phyloP scores from a whole-genome alignment of 2,888 invertebrate species.

The Trachelus tabidus region DNA sequence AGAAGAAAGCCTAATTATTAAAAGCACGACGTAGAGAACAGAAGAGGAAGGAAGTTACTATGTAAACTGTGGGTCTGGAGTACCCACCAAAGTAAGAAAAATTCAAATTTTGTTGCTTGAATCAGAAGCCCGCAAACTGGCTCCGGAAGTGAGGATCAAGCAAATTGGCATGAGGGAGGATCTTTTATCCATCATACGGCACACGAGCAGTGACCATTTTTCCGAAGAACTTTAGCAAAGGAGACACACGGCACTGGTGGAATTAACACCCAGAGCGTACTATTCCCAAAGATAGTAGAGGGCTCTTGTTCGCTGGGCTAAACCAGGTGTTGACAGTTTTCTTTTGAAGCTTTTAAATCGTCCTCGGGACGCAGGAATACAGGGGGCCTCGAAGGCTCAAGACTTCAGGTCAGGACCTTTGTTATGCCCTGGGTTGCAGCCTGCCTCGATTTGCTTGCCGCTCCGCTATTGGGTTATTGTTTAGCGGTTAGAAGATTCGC shows the following conservation, averaged over 20 bases:
- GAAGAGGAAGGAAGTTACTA: constrained; percentile 14
- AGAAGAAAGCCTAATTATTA: not conserved
- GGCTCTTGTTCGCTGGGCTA: constrained; percentile 16
- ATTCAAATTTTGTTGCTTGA: constrained; percentile 8
- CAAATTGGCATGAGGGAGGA: constrained; percentile 82
- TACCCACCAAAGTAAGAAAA: not conserved
- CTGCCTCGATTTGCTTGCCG: constrained; percentile 54
- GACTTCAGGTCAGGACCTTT: not conserved
- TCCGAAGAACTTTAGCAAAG: constrained; percentile 71
- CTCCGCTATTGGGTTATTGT: constrained; percentile 56
- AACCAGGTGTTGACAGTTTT: not conserved
- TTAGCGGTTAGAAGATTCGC: constrained; percentile 53
- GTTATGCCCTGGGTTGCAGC: constrained; percentile 62
- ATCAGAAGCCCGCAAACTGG: constrained; percentile 68
- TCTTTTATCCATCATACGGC: constrained; percentile 79
- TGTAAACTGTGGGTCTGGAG: constrained; percentile 16
- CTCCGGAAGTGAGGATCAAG: constrained; percentile 72
- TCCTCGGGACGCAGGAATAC: constrained; percentile 10
- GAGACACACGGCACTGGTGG: not conserved
- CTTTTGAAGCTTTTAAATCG: not conserved
- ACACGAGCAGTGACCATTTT: constrained; percentile 83
- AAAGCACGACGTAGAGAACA: not conserved
- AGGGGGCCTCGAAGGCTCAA: constrained; percentile 12
- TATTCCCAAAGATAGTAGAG: constrained; percentile 18
- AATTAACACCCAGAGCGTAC: not conserved